These are phyloP conservation scores for Conistra vaccinii DNA, from an alignment of 2,888 invertebrate species.

Conservation along the genomic window DNA sequence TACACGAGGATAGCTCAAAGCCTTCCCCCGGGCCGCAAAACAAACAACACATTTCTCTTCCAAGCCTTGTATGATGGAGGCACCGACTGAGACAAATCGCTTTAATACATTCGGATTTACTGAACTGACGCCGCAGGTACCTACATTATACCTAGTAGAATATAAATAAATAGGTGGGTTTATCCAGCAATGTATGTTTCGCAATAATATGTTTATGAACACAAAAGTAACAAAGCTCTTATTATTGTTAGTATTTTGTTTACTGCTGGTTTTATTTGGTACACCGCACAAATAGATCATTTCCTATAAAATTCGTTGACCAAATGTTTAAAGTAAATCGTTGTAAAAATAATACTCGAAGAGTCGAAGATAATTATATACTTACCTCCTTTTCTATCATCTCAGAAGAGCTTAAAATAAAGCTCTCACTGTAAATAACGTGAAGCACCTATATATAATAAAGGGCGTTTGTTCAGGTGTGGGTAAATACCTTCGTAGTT, in stretches of 20 bases:
- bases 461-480: conserved; percentile 75
- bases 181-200: conserved; percentile 46
- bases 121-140: conserved; percentile 67
- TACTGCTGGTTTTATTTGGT: neutral
- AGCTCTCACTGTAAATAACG: conserved; percentile 59
- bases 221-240: conserved; percentile 31
- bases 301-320: neutral
- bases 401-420: conserved; percentile 48
- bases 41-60: conserved; percentile 72
- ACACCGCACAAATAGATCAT: neutral
- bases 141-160: conserved; percentile 63
- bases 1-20: conserved; percentile 61
- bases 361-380: neutral
- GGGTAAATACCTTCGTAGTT: conserved; percentile 60
- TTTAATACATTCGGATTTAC: conserved; percentile 74
- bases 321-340: conserved; percentile 1
- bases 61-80: conserved; percentile 68
- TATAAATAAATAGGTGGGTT: conserved; percentile 64
- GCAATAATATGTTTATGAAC: conserved; percentile 45
- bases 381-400: neutral
- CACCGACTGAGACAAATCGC: conserved; percentile 80
- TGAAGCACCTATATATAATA: conserved; percentile 63
- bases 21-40: conserved; percentile 69
- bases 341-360: conserved; percentile 10
- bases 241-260: conserved; percentile 33